These are phyloP conservation scores for Julus scandinavius DNA, from an alignment of 2,888 invertebrate genomes.

Conservation along the genomic window DNA sequence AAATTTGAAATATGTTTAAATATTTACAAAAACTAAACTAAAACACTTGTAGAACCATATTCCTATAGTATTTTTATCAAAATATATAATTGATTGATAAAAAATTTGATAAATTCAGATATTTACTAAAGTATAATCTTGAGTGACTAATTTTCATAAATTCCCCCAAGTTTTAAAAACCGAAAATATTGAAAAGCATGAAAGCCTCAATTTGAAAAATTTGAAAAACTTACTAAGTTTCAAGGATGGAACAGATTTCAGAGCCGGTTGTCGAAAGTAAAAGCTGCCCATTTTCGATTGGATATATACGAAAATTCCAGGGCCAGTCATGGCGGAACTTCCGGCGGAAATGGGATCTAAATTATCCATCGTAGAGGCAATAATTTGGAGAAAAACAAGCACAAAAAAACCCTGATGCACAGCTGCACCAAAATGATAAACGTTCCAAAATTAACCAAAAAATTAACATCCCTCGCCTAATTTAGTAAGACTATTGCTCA, in stretches of 20 bases:
- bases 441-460: constrained; percentile 37
- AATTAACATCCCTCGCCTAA: constrained; percentile 40
- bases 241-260: not conserved
- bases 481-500: not conserved
- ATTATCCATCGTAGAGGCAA: not conserved
- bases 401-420: not conserved
- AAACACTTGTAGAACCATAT: too few species aligned
- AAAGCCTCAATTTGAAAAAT: not conserved
- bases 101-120: too few species aligned
- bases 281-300: not conserved
- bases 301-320: not conserved
- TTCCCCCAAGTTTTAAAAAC: too few species aligned
- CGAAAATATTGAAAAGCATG: not conserved
- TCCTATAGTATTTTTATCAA: too few species aligned
- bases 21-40: too few species aligned
- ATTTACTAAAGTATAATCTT: too few species aligned
- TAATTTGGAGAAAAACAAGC: not conserved
- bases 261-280: not conserved
- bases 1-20: too few species aligned
- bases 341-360: not conserved
- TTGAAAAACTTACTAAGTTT: not conserved
- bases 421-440: not conserved
- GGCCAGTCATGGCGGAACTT: not conserved
- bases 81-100: too few species aligned
- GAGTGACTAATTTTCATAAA: too few species aligned